Conservation (phyloP, 2,797 vertebrate genomes). For the Halcyon leucocephala region DNA sequence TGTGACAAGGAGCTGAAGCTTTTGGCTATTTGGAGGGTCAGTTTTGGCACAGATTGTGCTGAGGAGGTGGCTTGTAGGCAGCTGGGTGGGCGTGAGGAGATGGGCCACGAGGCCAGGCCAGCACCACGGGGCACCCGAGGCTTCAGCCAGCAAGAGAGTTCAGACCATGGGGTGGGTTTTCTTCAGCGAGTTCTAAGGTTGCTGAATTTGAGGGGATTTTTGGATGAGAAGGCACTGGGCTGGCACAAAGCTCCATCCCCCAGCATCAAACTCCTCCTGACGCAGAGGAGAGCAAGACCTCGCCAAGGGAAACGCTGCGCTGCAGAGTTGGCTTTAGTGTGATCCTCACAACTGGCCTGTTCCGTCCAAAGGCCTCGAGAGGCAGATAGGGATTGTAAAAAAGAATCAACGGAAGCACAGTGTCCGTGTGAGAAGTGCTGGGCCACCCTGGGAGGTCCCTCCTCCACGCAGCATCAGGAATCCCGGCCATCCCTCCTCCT, state of each 20-base stretch:
- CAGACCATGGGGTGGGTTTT: fast-evolving
- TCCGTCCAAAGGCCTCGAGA: neutral
- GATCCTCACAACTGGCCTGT: neutral
- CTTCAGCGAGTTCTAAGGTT: fast-evolving
- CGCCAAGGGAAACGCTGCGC: neutral
- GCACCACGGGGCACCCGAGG: neutral
- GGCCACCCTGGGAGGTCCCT: neutral
- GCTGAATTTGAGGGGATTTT: neutral
- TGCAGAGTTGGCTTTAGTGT: neutral
- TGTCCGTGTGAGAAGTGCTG: neutral
- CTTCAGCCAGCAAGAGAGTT: neutral
- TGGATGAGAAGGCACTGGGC: neutral
- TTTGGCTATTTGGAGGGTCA: neutral
- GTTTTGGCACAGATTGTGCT: neutral
- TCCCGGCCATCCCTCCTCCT: neutral
- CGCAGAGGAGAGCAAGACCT: neutral
- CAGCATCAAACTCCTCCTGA: neutral
- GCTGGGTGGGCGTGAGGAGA: neutral
- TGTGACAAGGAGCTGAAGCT: neutral
- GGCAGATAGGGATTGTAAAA: fast-evolving
- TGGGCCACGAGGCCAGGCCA: neutral
- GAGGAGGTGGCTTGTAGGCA: neutral
- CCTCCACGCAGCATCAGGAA: fast-evolving
- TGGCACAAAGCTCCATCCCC: neutral
- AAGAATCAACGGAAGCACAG: fast-evolving